These are phyloP conservation scores for Mactromeris polynyma DNA, from an alignment of 2,888 invertebrate genomes.

Conservation along the genomic window DNA sequence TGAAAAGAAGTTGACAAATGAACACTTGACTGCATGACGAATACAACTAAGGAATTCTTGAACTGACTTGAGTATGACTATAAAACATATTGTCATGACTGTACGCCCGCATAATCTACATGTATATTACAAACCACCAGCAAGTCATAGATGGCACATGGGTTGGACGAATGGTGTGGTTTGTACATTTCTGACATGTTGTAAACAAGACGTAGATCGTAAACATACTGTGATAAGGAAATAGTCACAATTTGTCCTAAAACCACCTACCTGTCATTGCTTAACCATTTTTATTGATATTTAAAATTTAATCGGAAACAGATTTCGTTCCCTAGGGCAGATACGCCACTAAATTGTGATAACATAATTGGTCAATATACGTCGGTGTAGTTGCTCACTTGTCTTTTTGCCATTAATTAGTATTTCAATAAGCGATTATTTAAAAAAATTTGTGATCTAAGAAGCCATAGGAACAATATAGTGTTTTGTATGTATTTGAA, in stretches of 20 bases:
- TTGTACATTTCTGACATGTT: not conserved
- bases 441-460: not conserved
- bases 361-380: slow-evolving; percentile 36
- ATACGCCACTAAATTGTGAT: not conserved
- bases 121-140: not conserved
- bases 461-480: not conserved
- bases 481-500: not conserved
- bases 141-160: not conserved
- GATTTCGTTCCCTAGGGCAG: slow-evolving; percentile 12
- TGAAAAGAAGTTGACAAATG: too few species aligned
- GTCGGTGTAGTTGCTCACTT: too few species aligned
- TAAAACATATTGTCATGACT: not conserved
- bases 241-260: slow-evolving; percentile 32
- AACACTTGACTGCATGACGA: too few species aligned
- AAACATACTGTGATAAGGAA: slow-evolving; percentile 28
- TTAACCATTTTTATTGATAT: not conserved
- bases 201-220: not conserved
- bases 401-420: not conserved
- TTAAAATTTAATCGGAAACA: slow-evolving; percentile 44
- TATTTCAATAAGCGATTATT: not conserved
- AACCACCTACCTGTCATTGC: slow-evolving; percentile 9
- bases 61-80: not conserved
- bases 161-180: not conserved
- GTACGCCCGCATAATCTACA: too few species aligned
- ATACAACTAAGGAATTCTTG: too few species aligned